Conservation (phyloP, 2,797 vertebrate species). For the Centropyge bicolor region DNA sequence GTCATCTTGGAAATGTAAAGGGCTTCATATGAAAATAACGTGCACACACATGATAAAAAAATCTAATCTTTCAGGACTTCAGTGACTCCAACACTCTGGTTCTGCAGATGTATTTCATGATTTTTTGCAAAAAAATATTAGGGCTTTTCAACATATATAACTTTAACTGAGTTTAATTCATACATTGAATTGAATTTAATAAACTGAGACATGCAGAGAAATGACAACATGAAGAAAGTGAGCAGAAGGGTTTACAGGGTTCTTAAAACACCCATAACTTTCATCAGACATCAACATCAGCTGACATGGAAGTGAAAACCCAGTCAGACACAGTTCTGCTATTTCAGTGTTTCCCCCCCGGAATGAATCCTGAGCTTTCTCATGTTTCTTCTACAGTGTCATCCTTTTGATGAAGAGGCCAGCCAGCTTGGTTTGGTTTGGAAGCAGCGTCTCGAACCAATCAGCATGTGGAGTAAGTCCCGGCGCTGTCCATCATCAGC, state of each 20-base stretch:
- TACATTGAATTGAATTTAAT: conserved; percentile 26
- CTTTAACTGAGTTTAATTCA: conserved; percentile 35
- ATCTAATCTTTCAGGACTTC: not conserved
- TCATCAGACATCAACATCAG: conserved; percentile 13
- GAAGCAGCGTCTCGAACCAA: conserved; percentile 46
- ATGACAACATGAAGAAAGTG: conserved; percentile 26
- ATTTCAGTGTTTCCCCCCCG: not conserved
- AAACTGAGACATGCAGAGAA: conserved; percentile 52
- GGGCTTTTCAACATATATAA: not conserved
- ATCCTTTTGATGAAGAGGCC: conserved; percentile 20
- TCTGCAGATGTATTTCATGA: not conserved
- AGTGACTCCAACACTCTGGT: not conserved
- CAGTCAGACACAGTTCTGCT: conserved; percentile 18
- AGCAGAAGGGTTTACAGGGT: conserved; percentile 7
- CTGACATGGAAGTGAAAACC: conserved; percentile 17
- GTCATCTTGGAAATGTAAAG: not conserved
- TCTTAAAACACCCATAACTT: conserved; percentile 13
- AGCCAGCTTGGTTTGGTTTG: conserved; percentile 22
- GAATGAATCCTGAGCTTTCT: not conserved
- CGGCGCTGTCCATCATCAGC: conserved; percentile 43
- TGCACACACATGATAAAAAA: not conserved
- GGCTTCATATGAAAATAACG: not conserved
- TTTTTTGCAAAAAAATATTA: not conserved
- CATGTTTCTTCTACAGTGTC: conserved; percentile 3
- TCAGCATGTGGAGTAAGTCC: conserved; percentile 26